Conservation (phyloP, 2,113 vertebrate species). For the Heterotilapia buettikoferi region DNA sequence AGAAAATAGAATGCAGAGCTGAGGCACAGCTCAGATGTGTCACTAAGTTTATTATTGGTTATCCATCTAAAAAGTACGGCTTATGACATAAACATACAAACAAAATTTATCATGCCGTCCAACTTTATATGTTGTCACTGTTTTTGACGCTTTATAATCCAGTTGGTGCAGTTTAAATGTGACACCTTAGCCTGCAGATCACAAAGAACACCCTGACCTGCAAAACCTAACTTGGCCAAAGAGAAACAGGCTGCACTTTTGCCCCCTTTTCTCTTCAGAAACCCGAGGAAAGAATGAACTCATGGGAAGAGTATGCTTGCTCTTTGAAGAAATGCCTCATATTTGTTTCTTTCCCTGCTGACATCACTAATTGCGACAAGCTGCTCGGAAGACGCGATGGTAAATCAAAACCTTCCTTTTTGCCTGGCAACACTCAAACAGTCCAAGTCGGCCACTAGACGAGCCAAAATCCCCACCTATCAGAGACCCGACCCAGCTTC, state of each 20-base stretch:
- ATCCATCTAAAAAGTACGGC: not conserved
- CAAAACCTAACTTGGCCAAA: not conserved
- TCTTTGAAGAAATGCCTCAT: slow-evolving; percentile 67
- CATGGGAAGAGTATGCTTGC: slow-evolving; percentile 60
- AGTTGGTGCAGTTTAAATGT: not conserved
- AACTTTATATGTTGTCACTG: not conserved
- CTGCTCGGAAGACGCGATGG: slow-evolving; percentile 49
- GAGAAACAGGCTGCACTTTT: slow-evolving; percentile 46
- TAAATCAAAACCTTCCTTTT: slow-evolving; percentile 71
- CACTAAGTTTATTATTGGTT: not conserved
- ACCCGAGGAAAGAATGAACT: slow-evolving; percentile 63
- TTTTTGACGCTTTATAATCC: not conserved
- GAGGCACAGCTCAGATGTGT: not conserved
- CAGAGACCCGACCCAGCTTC: slow-evolving; percentile 38
- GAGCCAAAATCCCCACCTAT: slow-evolving; percentile 63
- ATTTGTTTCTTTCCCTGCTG: slow-evolving; percentile 69
- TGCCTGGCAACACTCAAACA: slow-evolving; percentile 66
- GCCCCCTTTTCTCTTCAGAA: slow-evolving; percentile 40
- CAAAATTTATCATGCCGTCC: not conserved
- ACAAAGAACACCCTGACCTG: not conserved
- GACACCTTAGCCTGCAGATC: not conserved
- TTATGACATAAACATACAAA: not conserved
- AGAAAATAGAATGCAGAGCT: not conserved
- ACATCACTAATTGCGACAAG: slow-evolving; percentile 75
- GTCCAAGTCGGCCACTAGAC: slow-evolving; percentile 31